Evolutionary conservation across 1,140 invertebrate genomes (phyloP).

Genomic region (silkworm (Bombyx mori)): ASM3026992v2 NC_085128.1:8944001-8944500

Average conservation of each 20-base stretch:
- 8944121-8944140: constrained; percentile 10
- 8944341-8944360: not conserved
- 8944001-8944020: constrained; percentile 48
- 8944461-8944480: constrained; percentile 19
- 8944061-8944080: constrained; percentile 1
- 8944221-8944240: constrained; percentile 61
- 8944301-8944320: constrained; percentile 56
- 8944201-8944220: constrained; percentile 32
- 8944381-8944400: no score
- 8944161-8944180: constrained; percentile 7
- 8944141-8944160: constrained; percentile 18
- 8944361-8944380: not conserved
- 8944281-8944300: constrained; percentile 57
- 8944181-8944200: constrained; percentile 21
- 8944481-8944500: constrained; percentile 28
- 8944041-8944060: constrained; percentile 15
- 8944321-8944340: no score
- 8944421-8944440: constrained; percentile 18
- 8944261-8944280: constrained; percentile 64
- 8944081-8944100: constrained; percentile 13
- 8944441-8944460: constrained; percentile 13
- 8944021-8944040: constrained; percentile 39
- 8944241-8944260: constrained; percentile 60
- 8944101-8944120: constrained; percentile 20
- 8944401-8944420: not conserved